Evolutionary conservation across 2,113 vertebrate species (phyloP).

Genomic region (Brachyistius frenatus): DNA sequence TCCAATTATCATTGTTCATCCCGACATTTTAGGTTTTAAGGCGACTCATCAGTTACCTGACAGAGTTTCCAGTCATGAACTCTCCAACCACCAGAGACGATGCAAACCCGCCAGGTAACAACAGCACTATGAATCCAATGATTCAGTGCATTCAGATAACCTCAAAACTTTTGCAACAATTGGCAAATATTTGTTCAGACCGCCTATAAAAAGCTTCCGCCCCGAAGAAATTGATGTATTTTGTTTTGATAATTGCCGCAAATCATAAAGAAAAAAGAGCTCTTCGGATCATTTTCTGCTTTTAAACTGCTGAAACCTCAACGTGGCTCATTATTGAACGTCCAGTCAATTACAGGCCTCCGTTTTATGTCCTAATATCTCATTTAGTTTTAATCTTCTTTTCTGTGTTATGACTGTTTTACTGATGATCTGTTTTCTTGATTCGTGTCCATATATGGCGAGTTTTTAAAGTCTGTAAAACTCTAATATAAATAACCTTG

Average conservation of each 20-base stretch:
- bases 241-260: background rate
- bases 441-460: background rate
- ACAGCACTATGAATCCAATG: background rate
- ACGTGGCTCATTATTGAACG: no score
- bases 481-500: no score
- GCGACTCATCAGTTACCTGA: slow-evolving; percentile 9
- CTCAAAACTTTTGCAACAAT: background rate
- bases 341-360: no score
- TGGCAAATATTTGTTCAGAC: no score
- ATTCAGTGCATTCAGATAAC: background rate
- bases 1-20: slow-evolving; percentile 1
- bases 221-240: background rate
- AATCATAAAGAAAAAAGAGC: no score
- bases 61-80: slow-evolving; percentile 55
- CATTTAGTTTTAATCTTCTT: background rate
- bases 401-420: slow-evolving; percentile 52
- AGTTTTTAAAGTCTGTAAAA: background rate
- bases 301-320: no score
- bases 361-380: no score
- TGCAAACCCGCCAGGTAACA: slow-evolving; percentile 63
- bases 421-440: background rate
- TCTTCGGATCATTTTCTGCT: no score
- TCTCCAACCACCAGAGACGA: slow-evolving; percentile 57
- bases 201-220: no score
- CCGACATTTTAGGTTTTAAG: no score